Evolutionary conservation across 2,113 vertebrate species (phyloP), one percentile per base, ranked within the genome.

Genomic region (Peromyscus leucopus): DNA sequence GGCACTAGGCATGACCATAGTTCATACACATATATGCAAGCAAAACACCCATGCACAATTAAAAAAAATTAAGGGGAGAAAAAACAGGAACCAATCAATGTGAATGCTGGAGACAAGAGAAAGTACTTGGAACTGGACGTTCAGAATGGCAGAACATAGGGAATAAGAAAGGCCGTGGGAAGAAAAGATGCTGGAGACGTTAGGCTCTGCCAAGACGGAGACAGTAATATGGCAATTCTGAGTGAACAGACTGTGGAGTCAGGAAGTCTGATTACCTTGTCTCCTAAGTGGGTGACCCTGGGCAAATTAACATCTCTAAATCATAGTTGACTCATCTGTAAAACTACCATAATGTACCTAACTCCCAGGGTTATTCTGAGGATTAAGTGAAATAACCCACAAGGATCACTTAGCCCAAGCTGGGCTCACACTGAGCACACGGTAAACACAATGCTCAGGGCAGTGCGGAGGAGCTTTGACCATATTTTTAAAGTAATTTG

Each of bases 211-310:
- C 15, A 0, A 42, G 16, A 39, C 33, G 16, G 72, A 89, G 84
- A n/a, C 19, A 15, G 51, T 5, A 26, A n/a, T 1, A 36, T 0
- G 3, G 19, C 5, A 16, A 67, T 46, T 21, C 4, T 65, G 26
- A 82, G 71, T 2, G 21, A 10, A 31, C 0, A 1, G 15, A n/a
- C 55, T 26, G 0, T 16, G 2, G 55, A 67, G 26, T 55, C 51
- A 9, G 59, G 69, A 51, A 31, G 48, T 82, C 67, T 83, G 61
- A 74, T 15, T 31, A 36, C 69, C 26, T 79, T 51, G 24, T 51
- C 36, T 89, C 33, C 84, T 21, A 76, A 28, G 36, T 78, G n/a
- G n/a, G 11, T 33, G 67, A 22, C 42, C 84, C 89, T 92, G 63
- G 78, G 24, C 33, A 75, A 92, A 65, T 75, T 69, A 48, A n/a